Evolutionary conservation across 2,797 vertebrate genomes (phyloP).

Genomic region (Cynodonichthys magdalenae): DNA sequence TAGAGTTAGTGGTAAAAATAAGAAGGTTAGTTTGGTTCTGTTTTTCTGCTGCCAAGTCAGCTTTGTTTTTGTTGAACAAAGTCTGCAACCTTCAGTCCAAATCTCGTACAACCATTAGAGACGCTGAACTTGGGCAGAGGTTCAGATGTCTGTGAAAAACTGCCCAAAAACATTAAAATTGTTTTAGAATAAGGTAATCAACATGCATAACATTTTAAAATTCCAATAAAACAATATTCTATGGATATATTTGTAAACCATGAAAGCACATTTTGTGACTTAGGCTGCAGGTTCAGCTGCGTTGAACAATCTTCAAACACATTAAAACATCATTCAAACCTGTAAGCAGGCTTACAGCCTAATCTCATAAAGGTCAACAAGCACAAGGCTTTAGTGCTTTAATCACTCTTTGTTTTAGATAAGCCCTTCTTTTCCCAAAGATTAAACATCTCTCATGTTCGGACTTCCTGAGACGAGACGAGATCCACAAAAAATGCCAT

Average conservation of each 20-base stretch:
- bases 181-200: neutral
- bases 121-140: too few species aligned
- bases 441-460: slow-evolving; percentile 2
- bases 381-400: slow-evolving; percentile 7
- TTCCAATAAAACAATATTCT: neutral
- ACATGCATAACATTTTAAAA: neutral
- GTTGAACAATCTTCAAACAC: neutral
- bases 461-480: neutral
- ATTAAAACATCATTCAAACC: slow-evolving; percentile 13
- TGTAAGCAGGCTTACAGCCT: slow-evolving; percentile 4
- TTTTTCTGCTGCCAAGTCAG: too few species aligned
- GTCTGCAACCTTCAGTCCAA: too few species aligned
- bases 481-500: slow-evolving; percentile 1
- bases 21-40: too few species aligned
- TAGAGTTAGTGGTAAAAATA: too few species aligned
- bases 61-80: too few species aligned
- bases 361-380: slow-evolving; percentile 18
- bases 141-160: too few species aligned
- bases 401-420: slow-evolving; percentile 4
- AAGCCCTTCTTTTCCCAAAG: slow-evolving; percentile 2
- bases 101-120: too few species aligned
- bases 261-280: neutral
- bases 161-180: too few species aligned
- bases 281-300: neutral
- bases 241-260: too few species aligned